Evolutionary conservation across 2,113 vertebrate species (phyloP).

Genomic region (Otus sunia): DNA sequence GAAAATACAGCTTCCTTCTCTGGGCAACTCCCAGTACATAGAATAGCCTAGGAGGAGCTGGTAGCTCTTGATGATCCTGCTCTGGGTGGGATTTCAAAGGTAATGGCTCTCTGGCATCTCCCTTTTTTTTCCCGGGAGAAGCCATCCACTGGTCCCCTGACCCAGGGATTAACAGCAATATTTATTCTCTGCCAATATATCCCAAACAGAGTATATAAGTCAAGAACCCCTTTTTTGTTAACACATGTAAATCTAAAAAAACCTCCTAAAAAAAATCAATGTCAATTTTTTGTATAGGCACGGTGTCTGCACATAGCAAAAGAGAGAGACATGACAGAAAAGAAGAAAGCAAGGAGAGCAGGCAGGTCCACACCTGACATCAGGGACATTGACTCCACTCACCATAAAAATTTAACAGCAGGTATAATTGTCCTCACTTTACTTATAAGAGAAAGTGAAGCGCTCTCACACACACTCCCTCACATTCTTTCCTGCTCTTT

Average conservation of each 20-base stretch:
- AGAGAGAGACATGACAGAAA: not conserved
- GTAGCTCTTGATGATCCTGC: not conserved
- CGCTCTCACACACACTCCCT: not conserved
- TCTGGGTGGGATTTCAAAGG: not conserved
- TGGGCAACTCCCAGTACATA: not conserved
- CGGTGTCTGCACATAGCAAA: not conserved
- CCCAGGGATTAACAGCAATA: not conserved
- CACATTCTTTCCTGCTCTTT: not conserved
- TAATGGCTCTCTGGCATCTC: not conserved
- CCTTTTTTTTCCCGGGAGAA: not conserved
- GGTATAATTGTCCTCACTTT: not conserved
- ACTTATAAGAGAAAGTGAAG: not conserved
- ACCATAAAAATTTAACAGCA: not conserved
- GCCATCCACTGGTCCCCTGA: not conserved
- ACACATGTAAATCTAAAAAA: not conserved
- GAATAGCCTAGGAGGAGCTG: not conserved
- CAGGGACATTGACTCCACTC: not conserved
- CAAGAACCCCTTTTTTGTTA: not conserved
- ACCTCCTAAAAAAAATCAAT: not conserved
- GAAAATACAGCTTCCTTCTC: not conserved
- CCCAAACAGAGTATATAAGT: not conserved
- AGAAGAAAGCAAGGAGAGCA: not conserved
- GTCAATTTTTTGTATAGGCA: not conserved
- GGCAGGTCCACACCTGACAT: not conserved
- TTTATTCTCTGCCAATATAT: not conserved